These are phyloP conservation scores for Phyllotreta cruciferae DNA, from an alignment of 2,888 invertebrate genomes.

Conservation along the genomic window DNA sequence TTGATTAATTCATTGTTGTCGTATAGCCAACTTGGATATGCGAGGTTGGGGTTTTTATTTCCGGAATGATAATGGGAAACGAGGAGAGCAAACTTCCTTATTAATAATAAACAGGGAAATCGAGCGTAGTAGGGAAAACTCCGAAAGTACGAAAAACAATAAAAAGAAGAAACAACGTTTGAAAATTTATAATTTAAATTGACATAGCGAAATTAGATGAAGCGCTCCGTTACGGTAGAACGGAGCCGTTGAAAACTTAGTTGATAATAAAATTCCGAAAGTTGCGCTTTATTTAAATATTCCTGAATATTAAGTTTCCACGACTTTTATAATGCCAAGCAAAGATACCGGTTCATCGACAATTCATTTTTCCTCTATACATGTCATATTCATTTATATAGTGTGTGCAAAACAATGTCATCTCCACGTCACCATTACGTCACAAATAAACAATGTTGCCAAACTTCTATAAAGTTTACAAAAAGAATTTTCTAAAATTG, in stretches of 20 bases:
- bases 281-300: conserved; percentile 32
- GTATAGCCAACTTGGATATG: no score
- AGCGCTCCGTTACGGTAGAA: conserved; percentile 48
- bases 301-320: conserved; percentile 17
- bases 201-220: conserved; percentile 51
- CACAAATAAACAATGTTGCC: no score
- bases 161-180: conserved; percentile 25
- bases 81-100: conserved; percentile 31
- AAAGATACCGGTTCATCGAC: no score
- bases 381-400: no score
- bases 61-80: neutral
- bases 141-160: conserved; percentile 44
- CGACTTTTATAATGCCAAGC: neutral
- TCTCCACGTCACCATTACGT: no score
- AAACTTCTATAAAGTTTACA: no score
- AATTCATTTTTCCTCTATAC: no score
- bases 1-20: no score
- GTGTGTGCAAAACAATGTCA: no score
- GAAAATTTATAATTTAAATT: conserved; percentile 54
- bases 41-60: neutral
- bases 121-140: conserved; percentile 44
- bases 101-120: conserved; percentile 47
- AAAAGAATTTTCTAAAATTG: no score
- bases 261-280: conserved; percentile 39
- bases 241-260: conserved; percentile 40